Base-by-base conservation (phyloP, 1,140 invertebrate species). In the Scaptomyza graminum region DNA sequence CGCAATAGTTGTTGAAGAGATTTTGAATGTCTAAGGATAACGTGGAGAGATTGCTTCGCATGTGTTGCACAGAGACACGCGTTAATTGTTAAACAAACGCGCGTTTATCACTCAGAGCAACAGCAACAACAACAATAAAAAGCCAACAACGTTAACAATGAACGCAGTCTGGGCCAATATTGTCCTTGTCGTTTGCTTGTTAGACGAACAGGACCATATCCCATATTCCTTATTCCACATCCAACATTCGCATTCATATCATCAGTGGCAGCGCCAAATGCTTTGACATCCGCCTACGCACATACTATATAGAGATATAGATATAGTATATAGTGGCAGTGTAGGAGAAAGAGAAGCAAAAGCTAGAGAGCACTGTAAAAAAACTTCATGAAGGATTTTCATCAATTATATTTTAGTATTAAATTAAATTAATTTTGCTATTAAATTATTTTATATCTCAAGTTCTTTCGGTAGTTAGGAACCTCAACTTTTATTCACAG, bases 11-110 rank as follows among this genome's bases (percentile, higher is more conserved):
- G 31, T 31, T 31, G 22, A 3, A 22, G 8, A 5, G 62, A 47
- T 34, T 41, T 41, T n/a, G 9, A 34, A 37, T 9, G 55, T 8
- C 9, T 2, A 16, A 47, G 18, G 18, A 22, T 22, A 22, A 2
- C 18, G 18, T 22, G 18, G 0, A 22, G 18, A 3, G 0, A 3
- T 3, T 1, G 0, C 1, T 2, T 22, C 18, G 81, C 63, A 71
- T 74, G 74, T 85, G 81, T 69, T 74, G 62, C 81, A 22, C 18
- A 72, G 63, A 72, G 63, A 65, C 28, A 69, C 66, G 77, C 67
- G 77, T 81, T 85, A 85, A 85, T 85, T 85, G 82, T 81, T 85
- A 87, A 81, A 75, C 82, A 85, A 85, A 85, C 75, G 82, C 67
- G 65, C 81, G 82, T 78, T 85, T 85, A 85, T 85, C 81, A 85